Base-by-base conservation (phyloP, 2,797 vertebrate species). In the Trichosurus vulpecula region DNA sequence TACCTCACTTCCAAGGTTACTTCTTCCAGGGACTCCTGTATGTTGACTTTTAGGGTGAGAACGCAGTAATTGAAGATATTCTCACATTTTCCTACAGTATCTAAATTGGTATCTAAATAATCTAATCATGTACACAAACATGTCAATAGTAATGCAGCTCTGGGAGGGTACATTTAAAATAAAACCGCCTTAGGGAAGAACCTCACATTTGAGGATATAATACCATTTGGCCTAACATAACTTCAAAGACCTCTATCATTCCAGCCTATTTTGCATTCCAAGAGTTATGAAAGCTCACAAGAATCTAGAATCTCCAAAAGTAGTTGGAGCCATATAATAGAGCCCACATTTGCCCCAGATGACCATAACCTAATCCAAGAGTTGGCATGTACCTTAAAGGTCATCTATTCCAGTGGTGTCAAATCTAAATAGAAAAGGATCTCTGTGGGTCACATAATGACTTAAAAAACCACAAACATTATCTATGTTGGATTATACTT, bases 31-130 rank as follows among this genome's bases (percentile, higher is more conserved):
- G 93, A 90, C 3, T 66, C 30, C 54, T 93, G 56, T 11, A 10
- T 66, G 22, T 11, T 30, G 58, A 8, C 27, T 0, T 81, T 19
- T 58, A 19, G 5, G 47, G 6, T 53, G 87, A 55, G 61, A 6
- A 52, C 19, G 22, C 54, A 91, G 14, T 16, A 94, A 29, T 53
- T 96, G n/a, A 92, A 91, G 87, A 95, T 92, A 54, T 89, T 74
- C 8, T 58, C 91, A 74, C 41, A 93, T 51, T 93, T 91, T 16
- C 27, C 87, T 87, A 91, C 0, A 92, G 41, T 66, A 94, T 89
- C 54, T 95, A 61, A 61, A 35, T 61, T 4, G 31, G 58, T 5
- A 61, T 61, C 61, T 41, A 74, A 74, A 74, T 74, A 74, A 74
- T 41, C n/a, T 41, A 74, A 41, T 41, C 61, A 8, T 74, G n/a